These are phyloP conservation scores for Scelioninae gen. 1 DNA, from an alignment of 2,888 invertebrate species.

Conservation along the genomic window DNA sequence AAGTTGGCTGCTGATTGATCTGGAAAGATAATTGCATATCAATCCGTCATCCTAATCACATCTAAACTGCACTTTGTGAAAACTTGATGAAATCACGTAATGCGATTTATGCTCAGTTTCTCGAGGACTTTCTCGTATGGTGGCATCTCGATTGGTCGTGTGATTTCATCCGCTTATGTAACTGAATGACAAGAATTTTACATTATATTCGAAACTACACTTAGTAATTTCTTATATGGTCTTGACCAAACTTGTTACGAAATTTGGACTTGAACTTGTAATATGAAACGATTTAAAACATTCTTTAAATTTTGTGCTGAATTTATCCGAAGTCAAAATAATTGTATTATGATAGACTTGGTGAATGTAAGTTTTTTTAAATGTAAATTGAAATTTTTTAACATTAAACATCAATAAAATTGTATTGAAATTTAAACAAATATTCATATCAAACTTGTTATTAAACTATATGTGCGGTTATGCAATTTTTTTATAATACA, in stretches of 20 bases:
- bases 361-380: no score
- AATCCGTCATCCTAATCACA: constrained; percentile 46
- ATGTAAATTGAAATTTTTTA: no score
- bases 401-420: no score
- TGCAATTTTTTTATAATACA: no score
- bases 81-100: constrained; percentile 41
- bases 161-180: constrained; percentile 29
- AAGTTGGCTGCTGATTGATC: constrained; percentile 45
- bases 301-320: no score
- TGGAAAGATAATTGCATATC: constrained; percentile 38
- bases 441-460: no score
- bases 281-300: constrained; percentile 11
- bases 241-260: constrained; percentile 40
- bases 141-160: constrained; percentile 10
- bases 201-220: constrained; percentile 18
- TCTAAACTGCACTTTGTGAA: constrained; percentile 24
- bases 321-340: no score
- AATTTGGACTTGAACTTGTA: constrained; percentile 54
- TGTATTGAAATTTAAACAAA: no score
- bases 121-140: constrained; percentile 13
- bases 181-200: constrained; percentile 32
- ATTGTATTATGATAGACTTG: no score
- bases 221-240: constrained; percentile 17
- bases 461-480: no score
- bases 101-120: constrained; percentile 10